phyloP scores from a whole-genome alignment of 2,888 invertebrate genomes.

The Aphrophora alni region DNA sequence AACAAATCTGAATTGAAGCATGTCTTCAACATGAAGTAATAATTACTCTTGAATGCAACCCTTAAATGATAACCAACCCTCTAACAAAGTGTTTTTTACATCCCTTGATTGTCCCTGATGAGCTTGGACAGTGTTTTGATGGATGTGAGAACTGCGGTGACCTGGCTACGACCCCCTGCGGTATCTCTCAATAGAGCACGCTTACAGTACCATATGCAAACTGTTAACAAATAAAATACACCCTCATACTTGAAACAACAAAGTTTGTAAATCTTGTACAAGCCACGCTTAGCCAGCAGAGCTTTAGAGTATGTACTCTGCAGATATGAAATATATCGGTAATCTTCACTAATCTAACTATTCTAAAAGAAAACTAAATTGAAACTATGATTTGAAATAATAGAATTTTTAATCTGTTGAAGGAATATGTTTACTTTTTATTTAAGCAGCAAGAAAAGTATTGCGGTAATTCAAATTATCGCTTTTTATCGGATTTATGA shows the following conservation, averaged over 20 bases:
- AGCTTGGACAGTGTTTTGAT: conserved; percentile 5
- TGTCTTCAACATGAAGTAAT: not conserved
- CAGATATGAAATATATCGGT: too few species aligned
- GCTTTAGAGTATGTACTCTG: too few species aligned
- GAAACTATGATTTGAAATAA: too few species aligned
- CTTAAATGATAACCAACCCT: too few species aligned
- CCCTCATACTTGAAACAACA: conserved; percentile 4
- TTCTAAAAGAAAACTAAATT: too few species aligned
- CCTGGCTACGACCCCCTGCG: not conserved
- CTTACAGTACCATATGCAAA: not conserved
- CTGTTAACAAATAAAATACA: not conserved
- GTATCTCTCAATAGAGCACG: not conserved
- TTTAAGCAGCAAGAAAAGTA: too few species aligned
- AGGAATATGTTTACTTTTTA: too few species aligned
- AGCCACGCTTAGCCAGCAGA: not conserved
- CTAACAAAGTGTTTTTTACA: not conserved
- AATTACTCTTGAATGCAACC: not conserved
- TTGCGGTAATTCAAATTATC: too few species aligned
- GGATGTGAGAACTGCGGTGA: conserved; percentile 6
- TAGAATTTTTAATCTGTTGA: too few species aligned
- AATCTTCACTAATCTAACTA: too few species aligned
- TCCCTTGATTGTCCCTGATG: conserved; percentile 2
- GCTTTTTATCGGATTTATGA: too few species aligned
- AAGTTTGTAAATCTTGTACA: not conserved
- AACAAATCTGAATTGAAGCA: too few species aligned